Percentiles rank a stretch among this genome's conserved stretches.
Conservation (phyloP, 1,140 invertebrate species). For the Orchesella cincta region DNA sequence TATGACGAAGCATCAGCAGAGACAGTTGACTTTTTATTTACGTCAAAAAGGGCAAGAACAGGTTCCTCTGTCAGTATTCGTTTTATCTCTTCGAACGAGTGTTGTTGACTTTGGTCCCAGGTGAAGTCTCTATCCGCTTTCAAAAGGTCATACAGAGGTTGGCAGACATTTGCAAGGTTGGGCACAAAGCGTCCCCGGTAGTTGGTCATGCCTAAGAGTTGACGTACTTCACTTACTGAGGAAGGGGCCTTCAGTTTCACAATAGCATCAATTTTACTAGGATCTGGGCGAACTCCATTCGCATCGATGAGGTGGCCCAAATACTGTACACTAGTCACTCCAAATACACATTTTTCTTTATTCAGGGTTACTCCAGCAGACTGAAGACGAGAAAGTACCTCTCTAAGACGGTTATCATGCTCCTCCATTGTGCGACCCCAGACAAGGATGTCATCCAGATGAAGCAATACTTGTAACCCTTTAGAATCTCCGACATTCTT, state of each 20-base stretch:
- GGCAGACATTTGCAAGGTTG: slow-evolving; percentile 49
- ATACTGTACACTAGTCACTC: slow-evolving; percentile 52
- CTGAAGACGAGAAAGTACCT: slow-evolving; percentile 43
- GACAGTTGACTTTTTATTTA: neutral
- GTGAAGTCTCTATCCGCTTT: slow-evolving; percentile 50
- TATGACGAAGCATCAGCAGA: slow-evolving; percentile 49
- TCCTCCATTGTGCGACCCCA: slow-evolving; percentile 33
- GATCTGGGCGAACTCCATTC: slow-evolving; percentile 55
- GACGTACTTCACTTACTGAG: slow-evolving; percentile 46
- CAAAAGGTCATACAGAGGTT: slow-evolving; percentile 51
- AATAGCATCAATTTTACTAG: slow-evolving; percentile 53
- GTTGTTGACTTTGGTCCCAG: slow-evolving; percentile 52
- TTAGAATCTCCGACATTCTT: slow-evolving; percentile 45
- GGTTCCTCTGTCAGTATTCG: slow-evolving; percentile 19
- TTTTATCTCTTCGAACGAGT: slow-evolving; percentile 49
- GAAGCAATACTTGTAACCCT: slow-evolving; percentile 46
- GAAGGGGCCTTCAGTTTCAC: slow-evolving; percentile 47
- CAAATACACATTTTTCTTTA: slow-evolving; percentile 55
- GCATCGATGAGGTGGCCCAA: slow-evolving; percentile 56
- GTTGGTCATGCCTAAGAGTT: slow-evolving; percentile 52
- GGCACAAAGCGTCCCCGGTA: slow-evolving; percentile 55
- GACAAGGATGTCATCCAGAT: slow-evolving; percentile 53
- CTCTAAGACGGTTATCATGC: slow-evolving; percentile 50
- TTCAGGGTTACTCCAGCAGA: slow-evolving; percentile 24
- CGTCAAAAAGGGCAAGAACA: slow-evolving; percentile 30